Conservation (phyloP, 2,888 invertebrate species). For the Drosophila colorata region DNA sequence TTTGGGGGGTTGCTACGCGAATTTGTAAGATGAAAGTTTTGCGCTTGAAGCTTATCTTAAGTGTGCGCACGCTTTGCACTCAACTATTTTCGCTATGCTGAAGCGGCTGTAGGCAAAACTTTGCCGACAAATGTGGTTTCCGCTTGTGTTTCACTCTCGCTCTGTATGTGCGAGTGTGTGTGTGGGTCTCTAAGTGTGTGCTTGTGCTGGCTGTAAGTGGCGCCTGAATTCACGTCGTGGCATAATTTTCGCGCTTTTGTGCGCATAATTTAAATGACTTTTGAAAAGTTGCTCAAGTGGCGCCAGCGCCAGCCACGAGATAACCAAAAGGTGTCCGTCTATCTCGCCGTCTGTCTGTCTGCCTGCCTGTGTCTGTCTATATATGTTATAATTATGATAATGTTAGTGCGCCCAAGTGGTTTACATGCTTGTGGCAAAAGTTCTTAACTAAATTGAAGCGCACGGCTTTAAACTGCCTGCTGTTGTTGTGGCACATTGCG, state of each 20-base stretch:
- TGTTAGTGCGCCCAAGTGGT: slow-evolving; percentile 77
- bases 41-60: slow-evolving; percentile 77
- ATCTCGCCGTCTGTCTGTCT: slow-evolving; percentile 3
- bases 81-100: slow-evolving; percentile 65
- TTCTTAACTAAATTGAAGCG: slow-evolving; percentile 39
- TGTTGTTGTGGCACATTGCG: slow-evolving; percentile 31
- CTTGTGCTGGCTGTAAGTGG: slow-evolving; percentile 68
- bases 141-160: slow-evolving; percentile 35
- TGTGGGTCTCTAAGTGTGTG: slow-evolving; percentile 20
- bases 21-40: slow-evolving; percentile 79
- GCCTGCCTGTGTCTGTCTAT: slow-evolving; percentile 22
- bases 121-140: slow-evolving; percentile 75
- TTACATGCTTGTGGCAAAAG: slow-evolving; percentile 60
- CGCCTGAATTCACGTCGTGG: slow-evolving; percentile 71
- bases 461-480: slow-evolving; percentile 35
- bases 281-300: slow-evolving; percentile 77
- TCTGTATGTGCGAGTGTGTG: slow-evolving; percentile 1
- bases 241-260: slow-evolving; percentile 79
- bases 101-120: slow-evolving; percentile 60
- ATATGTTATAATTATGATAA: slow-evolving; percentile 75
- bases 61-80: slow-evolving; percentile 77
- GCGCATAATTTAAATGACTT: slow-evolving; percentile 80
- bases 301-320: slow-evolving; percentile 54
- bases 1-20: slow-evolving; percentile 31
- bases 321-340: slow-evolving; percentile 55